These are phyloP conservation scores for Hippopotamyrus pictus DNA, from an alignment of 2,797 vertebrate genomes.

Conservation along the genomic window DNA sequence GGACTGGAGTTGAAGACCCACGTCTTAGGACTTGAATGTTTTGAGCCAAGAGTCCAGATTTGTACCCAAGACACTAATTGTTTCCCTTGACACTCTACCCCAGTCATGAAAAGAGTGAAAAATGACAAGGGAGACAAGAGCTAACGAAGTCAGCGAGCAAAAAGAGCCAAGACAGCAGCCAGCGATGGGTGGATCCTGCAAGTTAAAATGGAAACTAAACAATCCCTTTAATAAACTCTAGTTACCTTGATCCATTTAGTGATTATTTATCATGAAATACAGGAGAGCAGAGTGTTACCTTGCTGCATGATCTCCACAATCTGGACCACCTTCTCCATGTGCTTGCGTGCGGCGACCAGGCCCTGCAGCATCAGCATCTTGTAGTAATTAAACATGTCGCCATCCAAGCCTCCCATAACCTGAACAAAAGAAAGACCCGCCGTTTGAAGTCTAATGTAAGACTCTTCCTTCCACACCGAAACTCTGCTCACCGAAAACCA, in stretches of 20 bases:
- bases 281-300: slow-evolving; percentile 54
- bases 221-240: background rate
- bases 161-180: background rate
- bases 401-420: slow-evolving; percentile 86
- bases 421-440: slow-evolving; percentile 33
- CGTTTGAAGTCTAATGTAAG: background rate
- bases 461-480: background rate
- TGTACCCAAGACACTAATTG: background rate
- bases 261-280: background rate
- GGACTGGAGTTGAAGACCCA: background rate
- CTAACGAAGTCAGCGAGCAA: background rate
- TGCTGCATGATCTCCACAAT: slow-evolving; percentile 97
- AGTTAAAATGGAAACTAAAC: background rate
- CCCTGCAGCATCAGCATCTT: slow-evolving; percentile 97
- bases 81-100: background rate
- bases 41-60: background rate
- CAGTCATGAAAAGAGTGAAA: background rate
- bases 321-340: slow-evolving; percentile 90
- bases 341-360: slow-evolving; percentile 80
- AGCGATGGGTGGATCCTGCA: background rate
- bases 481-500: background rate
- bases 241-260: background rate
- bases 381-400: slow-evolving; percentile 95
- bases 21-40: background rate
- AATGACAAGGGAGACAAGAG: background rate